Percentiles rank a stretch among this genome's conserved stretches.
phyloP scores from a whole-genome alignment of 2,113 vertebrate species.

The Lagopus leucura region DNA sequence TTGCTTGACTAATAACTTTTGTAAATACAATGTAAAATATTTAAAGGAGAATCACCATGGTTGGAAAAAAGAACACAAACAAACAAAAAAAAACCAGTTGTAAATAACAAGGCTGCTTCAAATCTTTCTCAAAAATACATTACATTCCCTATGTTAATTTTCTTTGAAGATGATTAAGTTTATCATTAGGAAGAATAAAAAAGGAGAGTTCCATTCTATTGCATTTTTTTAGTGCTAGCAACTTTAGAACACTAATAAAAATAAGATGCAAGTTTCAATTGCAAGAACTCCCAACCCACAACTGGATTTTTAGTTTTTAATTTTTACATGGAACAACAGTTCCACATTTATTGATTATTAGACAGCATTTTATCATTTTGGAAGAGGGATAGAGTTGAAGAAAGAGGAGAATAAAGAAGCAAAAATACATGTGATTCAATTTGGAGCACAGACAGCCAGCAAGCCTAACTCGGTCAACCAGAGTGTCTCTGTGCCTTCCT shows the following conservation, averaged over 20 bases:
- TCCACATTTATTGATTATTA: background rate
- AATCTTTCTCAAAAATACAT: background rate
- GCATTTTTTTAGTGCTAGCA: background rate
- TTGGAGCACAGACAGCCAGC: background rate
- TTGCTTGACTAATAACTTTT: constrained; percentile 4
- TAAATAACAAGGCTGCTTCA: background rate
- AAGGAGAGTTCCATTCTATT: background rate
- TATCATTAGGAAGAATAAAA: background rate
- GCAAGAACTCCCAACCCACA: background rate
- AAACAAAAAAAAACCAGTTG: background rate
- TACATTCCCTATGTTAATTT: background rate
- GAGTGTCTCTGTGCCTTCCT: background rate
- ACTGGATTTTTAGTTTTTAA: background rate
- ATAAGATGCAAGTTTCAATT: background rate
- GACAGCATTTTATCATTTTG: background rate
- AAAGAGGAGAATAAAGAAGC: background rate
- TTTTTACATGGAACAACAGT: background rate
- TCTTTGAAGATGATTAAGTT: background rate
- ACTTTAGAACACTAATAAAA: background rate
- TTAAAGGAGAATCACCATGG: background rate
- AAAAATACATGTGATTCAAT: background rate
- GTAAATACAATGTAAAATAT: background rate
- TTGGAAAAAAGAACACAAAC: background rate
- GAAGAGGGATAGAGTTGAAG: background rate
- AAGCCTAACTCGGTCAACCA: background rate